These are phyloP conservation scores for Cephus nigrinus DNA, from an alignment of 2,888 invertebrate genomes.

Conservation along the genomic window DNA sequence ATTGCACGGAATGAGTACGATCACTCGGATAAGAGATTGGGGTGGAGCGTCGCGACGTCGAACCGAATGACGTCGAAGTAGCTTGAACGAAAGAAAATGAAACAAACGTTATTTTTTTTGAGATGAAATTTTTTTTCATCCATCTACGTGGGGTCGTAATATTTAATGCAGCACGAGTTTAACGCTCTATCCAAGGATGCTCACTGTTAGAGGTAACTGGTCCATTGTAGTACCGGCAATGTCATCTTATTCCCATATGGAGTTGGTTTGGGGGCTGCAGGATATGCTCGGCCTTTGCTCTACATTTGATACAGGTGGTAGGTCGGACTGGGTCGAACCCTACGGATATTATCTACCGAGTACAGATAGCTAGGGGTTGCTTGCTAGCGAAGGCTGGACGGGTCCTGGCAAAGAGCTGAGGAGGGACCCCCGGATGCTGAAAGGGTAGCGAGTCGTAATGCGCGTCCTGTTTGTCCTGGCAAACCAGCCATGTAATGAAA, in stretches of 20 bases:
- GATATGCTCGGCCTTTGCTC: neutral
- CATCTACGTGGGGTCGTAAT: neutral
- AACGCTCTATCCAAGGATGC: conserved; percentile 31
- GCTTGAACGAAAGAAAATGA: neutral
- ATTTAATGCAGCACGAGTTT: neutral
- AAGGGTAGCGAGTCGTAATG: conserved; percentile 41
- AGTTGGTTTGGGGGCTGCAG: neutral
- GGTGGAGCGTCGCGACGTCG: neutral
- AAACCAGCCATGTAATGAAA: conserved; percentile 63
- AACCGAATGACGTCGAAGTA: neutral
- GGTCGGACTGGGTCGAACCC: neutral
- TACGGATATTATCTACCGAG: neutral
- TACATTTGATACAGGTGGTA: neutral
- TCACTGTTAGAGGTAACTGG: conserved; percentile 16
- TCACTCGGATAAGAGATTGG: neutral
- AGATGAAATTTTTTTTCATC: neutral
- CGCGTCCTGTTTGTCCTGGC: conserved; percentile 54
- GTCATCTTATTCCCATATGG: conserved; percentile 13
- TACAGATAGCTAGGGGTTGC: neutral
- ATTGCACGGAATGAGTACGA: neutral
- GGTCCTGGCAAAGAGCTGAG: conserved; percentile 18
- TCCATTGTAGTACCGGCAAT: neutral
- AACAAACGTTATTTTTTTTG: neutral
- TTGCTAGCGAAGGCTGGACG: neutral
- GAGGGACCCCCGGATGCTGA: neutral